These are phyloP conservation scores for Cyanistes caeruleus DNA, from an alignment of 2,113 vertebrate species.

Conservation along the genomic window DNA sequence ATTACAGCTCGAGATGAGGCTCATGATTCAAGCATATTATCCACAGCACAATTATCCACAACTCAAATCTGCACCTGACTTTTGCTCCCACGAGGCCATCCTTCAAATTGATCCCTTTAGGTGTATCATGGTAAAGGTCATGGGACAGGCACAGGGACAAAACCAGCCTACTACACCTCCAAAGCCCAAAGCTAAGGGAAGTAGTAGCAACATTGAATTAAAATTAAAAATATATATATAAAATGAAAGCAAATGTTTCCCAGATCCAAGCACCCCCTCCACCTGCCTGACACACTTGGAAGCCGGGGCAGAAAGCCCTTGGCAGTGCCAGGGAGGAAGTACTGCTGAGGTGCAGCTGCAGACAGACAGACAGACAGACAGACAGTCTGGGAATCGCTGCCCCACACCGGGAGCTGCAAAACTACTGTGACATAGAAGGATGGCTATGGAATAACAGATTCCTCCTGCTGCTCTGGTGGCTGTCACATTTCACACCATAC, in stretches of 20 bases:
- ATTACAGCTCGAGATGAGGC: not conserved
- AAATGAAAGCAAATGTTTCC: not conserved
- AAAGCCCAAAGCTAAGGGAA: not conserved
- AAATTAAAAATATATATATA: not conserved
- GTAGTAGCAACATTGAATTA: accelerated
- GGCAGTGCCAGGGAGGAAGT: accelerated
- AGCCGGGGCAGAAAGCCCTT: not conserved
- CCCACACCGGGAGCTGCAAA: not conserved
- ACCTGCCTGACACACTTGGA: not conserved
- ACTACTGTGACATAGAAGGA: not conserved
- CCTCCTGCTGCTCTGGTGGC: constrained; percentile 59
- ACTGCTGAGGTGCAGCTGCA: not conserved
- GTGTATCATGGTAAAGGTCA: not conserved
- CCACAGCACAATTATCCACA: not conserved
- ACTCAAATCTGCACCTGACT: not conserved
- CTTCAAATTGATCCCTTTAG: not conserved
- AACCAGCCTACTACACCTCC: not conserved
- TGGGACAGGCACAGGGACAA: not conserved
- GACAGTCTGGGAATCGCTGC: not conserved
- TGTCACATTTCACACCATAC: constrained; percentile 63
- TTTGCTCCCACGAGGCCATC: not conserved
- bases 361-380: not conserved
- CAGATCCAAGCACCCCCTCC: not conserved
- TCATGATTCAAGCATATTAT: not conserved
- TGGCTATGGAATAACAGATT: constrained; percentile 29